Base-by-base conservation (phyloP, 2,797 vertebrate genomes). In the Melanotaenia pygmaea region DNA sequence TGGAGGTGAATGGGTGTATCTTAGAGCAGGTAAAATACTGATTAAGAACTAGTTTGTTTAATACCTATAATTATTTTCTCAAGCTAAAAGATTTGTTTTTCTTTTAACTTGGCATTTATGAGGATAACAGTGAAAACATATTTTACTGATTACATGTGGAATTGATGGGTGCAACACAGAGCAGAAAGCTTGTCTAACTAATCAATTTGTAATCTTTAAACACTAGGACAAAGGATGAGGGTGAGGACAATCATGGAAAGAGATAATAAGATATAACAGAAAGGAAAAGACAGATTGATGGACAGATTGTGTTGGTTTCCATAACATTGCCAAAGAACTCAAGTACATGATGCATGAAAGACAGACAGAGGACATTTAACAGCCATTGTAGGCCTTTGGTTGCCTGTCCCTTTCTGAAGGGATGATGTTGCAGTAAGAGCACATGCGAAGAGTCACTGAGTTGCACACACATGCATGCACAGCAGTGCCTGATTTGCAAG, bases 401-500 rank as follows among this genome's bases (percentile, higher is more conserved):
- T 50, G 68, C 73, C 56, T 68, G 73, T 69, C 51, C 34, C 32
- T 66, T 76, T 66, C 61, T 64, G 40, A 84, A 68, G 65, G 43
- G 40, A 67, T 22, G 20, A 81, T 82, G 86, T 83, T 86, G 85
- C 79, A 81, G 77, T 45, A 32, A 34, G 53, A 66, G 62, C 63
- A 73, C 56, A 64, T 73, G 22, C 7, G 16, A 61, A 35, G n/a
- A 70, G 38, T 57, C 65, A 18, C 28, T 24, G 57, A 71, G 54
- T 70, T 64, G 30, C 64, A 70, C 37, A 59, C 30, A 32, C 54
- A 70, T 66, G 64, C 70, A 75, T 67, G 43, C 63, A 76, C 65
- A 77, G 45, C 50, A 10, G 54, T 66, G 81, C 59, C 82, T 89
- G 77, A 76, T 92, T 91, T 92, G 84, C 85, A 89, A 90, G 81